Base-by-base conservation (phyloP, 2,888 invertebrate species). In the Lamproptera curius region DNA sequence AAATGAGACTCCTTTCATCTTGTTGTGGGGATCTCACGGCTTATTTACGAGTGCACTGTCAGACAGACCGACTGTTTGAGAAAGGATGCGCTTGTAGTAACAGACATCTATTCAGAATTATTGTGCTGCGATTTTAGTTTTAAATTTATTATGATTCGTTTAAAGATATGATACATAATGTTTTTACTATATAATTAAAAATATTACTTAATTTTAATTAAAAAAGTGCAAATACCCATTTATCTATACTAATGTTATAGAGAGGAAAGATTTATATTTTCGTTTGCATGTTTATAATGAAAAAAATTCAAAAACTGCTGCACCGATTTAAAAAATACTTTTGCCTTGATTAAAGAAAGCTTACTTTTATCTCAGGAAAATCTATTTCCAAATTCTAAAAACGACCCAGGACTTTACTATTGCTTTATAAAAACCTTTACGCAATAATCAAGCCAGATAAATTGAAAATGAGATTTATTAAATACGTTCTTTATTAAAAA, bases 1-100 rank as follows among this genome's bases (percentile, higher is more conserved):
- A 78, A 76, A 78, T 79, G 80, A 78, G 73, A 63, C 65, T 72
- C 71, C 74, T 77, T 79, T 79, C 74, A 79, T 64, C 52, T 48
- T 48, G 48, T 48, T 48, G 48, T 43, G 48, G 48, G 42, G 42
- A 39, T 42, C 63, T 56, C 52, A 57, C 60, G 59, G 62, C 62
- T 68, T 74, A 73, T 74, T 71, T 73, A 65, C 70, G 63, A 43
- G 48, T 43, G 39, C 26, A 43, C 49, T 28, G 49, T 49, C 40
- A 43, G 49, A 28, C 38, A 38, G 47, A 37, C 28, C 42, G 47
- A 38, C 38, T 39, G 48, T 48, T 38, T 26, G 34, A 34, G 41
- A 46, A 48, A 48, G 48, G 48, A 48, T 33, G 37, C 49, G 52
- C 23, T 41, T 34, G 17, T 42, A 26, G 34, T 35, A 64, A 67